Evolutionary conservation across 1,140 invertebrate species (phyloP).

Genomic region (Acromyrmex echinatior): DNA sequence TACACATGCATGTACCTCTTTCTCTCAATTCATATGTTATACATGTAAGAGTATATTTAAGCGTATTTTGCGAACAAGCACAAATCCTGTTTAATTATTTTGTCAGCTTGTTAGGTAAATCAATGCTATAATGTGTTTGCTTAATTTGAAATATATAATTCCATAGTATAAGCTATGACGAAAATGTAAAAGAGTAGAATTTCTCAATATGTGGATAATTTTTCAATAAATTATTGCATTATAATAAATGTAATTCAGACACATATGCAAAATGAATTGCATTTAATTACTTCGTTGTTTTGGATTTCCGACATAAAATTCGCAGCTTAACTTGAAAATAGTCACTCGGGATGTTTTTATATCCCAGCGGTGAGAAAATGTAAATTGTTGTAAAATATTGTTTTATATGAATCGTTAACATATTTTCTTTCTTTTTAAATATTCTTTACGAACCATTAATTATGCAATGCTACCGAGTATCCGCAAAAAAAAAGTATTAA

Average conservation of each 20-base stretch:
- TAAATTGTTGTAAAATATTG: too few relatives aligned
- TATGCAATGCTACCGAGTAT: too few relatives aligned
- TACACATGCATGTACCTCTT: conserved; percentile 24
- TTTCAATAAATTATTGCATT: too few relatives aligned
- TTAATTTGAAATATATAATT: background rate
- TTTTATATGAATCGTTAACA: too few relatives aligned
- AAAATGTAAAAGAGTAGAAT: background rate
- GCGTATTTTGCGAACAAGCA: background rate
- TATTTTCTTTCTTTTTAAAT: too few relatives aligned
- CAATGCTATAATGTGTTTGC: background rate
- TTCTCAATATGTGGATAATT: background rate
- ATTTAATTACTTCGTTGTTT: background rate
- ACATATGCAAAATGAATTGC: background rate
- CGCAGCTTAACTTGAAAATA: background rate
- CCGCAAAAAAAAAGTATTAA: too few relatives aligned
- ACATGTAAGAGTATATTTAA: conserved; percentile 8
- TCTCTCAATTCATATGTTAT: conserved; percentile 10
- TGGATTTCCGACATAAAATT: background rate
- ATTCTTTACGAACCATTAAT: too few relatives aligned
- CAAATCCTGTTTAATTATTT: conserved; percentile 15
- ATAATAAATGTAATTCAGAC: background rate
- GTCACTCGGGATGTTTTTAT: too few relatives aligned
- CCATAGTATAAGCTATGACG: background rate
- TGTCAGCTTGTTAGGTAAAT: background rate
- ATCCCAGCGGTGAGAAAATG: too few relatives aligned